Conservation (phyloP, 2,113 vertebrate species). For the Rutilus rutilus region DNA sequence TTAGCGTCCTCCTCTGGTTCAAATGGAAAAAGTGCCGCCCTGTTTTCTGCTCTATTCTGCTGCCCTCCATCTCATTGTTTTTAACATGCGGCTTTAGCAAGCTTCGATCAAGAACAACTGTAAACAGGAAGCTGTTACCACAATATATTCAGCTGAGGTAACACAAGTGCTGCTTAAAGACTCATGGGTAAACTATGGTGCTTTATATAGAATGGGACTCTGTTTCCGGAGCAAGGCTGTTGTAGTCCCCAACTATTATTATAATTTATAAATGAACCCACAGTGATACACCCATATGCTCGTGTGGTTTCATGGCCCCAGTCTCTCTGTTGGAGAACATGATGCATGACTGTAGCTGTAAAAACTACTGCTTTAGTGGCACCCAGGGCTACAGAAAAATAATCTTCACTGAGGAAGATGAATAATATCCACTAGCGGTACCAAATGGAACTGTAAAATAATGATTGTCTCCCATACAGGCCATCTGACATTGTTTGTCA, state of each 20-base stretch:
- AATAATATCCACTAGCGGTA: neutral
- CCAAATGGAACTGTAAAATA: neutral
- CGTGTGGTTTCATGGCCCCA: neutral
- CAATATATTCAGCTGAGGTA: neutral
- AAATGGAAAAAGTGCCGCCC: neutral
- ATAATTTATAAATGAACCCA: neutral
- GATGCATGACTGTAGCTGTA: slow-evolving; percentile 10
- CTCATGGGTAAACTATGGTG: neutral
- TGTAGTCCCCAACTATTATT: neutral
- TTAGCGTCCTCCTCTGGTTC: neutral
- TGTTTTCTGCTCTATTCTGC: neutral
- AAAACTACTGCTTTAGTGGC: slow-evolving; percentile 2
- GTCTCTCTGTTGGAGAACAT: slow-evolving; percentile 9
- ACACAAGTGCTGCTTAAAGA: neutral
- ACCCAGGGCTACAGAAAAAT: neutral
- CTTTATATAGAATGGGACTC: neutral
- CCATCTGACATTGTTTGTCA: neutral
- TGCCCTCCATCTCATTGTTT: neutral
- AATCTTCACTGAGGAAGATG: neutral
- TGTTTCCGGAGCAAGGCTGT: slow-evolving; percentile 1
- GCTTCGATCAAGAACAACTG: neutral
- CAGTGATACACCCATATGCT: slow-evolving; percentile 19
- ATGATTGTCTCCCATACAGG: neutral
- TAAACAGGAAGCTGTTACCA: slow-evolving; percentile 28
- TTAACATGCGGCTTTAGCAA: neutral